phyloP scores from a whole-genome alignment of 35 echinoderm and acorn worm genomes.

The Chiridota heheva region DNA sequence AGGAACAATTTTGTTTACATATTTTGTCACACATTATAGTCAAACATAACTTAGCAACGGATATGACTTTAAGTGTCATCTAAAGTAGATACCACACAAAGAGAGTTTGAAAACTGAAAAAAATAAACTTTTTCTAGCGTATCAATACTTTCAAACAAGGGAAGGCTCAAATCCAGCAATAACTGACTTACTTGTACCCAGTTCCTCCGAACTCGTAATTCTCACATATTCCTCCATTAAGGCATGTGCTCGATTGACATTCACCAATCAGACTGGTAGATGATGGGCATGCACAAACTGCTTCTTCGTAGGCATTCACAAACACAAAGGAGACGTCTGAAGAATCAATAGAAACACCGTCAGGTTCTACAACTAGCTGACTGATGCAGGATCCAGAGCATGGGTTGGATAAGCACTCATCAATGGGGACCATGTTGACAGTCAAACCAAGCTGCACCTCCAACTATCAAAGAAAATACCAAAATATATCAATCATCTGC shows the following conservation, averaged over 20 bases:
- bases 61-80: background rate
- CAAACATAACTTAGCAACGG: background rate
- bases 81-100: background rate
- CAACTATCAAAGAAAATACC: no score
- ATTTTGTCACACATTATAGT: background rate
- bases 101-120: background rate
- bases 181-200: constrained; percentile 23
- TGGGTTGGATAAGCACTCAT: constrained; percentile 28
- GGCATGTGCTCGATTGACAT: constrained; percentile 22
- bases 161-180: background rate
- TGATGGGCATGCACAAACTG: constrained; percentile 3
- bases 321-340: constrained; percentile 4
- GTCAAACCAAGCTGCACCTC: no score
- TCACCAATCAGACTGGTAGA: constrained; percentile 8
- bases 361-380: constrained; percentile 9
- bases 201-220: background rate
- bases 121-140: background rate
- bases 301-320: constrained; percentile 17
- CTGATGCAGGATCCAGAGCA: constrained; percentile 20
- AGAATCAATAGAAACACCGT: background rate
- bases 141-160: background rate
- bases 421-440: constrained; percentile 14
- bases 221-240: constrained; percentile 24
- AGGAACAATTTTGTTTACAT: no score
- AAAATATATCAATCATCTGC: no score